Conservation (phyloP, 2,797 vertebrate species). For the Limosa lapponica region DNA sequence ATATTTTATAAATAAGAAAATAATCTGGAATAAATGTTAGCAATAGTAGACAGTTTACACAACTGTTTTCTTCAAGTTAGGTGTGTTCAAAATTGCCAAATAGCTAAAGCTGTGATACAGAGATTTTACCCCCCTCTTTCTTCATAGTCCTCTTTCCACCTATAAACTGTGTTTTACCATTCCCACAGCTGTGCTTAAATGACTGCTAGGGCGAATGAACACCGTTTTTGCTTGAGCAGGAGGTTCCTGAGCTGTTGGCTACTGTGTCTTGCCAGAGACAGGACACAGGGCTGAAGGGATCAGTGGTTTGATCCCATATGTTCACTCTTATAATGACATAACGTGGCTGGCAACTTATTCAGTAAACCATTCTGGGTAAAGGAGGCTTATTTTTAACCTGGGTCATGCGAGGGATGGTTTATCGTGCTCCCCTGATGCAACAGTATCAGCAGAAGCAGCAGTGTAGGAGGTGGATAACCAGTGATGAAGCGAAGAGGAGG, state of each 20-base stretch:
- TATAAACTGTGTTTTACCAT: neutral
- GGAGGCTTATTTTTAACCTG: neutral
- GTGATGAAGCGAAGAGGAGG: neutral
- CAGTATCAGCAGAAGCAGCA: neutral
- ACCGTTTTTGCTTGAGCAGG: neutral
- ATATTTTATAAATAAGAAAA: neutral
- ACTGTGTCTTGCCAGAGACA: neutral
- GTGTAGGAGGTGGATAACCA: neutral
- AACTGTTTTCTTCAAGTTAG: neutral
- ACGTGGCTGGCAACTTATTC: neutral
- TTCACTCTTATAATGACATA: neutral
- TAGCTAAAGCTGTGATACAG: neutral
- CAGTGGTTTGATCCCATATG: neutral
- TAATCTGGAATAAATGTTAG: neutral
- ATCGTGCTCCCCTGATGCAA: neutral
- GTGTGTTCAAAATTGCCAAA: neutral
- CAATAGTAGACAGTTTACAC: neutral
- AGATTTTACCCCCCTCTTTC: neutral
- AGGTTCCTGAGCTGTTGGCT: neutral
- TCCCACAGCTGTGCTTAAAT: neutral
- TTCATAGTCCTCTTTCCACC: neutral
- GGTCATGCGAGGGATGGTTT: accelerated
- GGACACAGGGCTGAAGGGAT: neutral
- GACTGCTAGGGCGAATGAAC: neutral
- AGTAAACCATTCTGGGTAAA: neutral